A percentile compares a stretch with the other conserved stretches of the same genome.
Evolutionary conservation across 2,797 vertebrate genomes (phyloP).

Genomic region (Sebastes nivosus): DNA sequence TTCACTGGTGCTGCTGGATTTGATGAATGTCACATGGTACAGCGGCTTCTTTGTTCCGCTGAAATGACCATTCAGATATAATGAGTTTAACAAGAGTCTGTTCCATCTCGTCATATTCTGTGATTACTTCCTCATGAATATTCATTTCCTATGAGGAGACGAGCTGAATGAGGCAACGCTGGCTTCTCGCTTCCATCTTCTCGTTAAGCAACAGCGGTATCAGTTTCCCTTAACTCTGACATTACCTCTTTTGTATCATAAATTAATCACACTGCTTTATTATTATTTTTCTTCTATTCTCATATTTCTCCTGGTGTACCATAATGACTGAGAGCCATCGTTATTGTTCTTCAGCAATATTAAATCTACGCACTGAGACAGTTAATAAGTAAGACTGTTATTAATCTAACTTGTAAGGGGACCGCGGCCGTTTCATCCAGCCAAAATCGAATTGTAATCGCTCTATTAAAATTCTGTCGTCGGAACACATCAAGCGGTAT

Average conservation of each 20-base stretch:
- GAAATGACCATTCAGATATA: constrained; percentile 20
- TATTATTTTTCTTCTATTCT: constrained; percentile 2
- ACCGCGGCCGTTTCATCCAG: constrained; percentile 28
- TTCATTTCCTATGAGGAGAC: constrained; percentile 50
- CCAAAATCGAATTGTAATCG: constrained; percentile 52
- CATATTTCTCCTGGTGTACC: background rate
- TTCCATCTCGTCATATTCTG: constrained; percentile 31
- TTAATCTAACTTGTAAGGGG: constrained; percentile 55
- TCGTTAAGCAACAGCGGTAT: constrained; percentile 31
- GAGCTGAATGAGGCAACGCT: background rate
- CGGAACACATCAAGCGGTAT: constrained; percentile 26
- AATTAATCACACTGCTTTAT: constrained; percentile 25
- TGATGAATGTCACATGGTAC: background rate
- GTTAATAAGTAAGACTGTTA: constrained; percentile 49
- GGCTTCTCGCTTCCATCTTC: constrained; percentile 28
- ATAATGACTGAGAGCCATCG: background rate
- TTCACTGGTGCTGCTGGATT: background rate
- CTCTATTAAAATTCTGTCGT: constrained; percentile 59
- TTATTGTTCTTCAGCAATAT: background rate
- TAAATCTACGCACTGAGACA: constrained; percentile 37
- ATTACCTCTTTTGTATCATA: constrained; percentile 18
- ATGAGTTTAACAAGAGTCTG: constrained; percentile 19
- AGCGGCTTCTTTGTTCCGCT: background rate
- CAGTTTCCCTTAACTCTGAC: constrained; percentile 30
- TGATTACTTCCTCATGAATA: constrained; percentile 57